Base-by-base conservation (phyloP, 2,113 vertebrate species). In the Spea multiplicata region DNA sequence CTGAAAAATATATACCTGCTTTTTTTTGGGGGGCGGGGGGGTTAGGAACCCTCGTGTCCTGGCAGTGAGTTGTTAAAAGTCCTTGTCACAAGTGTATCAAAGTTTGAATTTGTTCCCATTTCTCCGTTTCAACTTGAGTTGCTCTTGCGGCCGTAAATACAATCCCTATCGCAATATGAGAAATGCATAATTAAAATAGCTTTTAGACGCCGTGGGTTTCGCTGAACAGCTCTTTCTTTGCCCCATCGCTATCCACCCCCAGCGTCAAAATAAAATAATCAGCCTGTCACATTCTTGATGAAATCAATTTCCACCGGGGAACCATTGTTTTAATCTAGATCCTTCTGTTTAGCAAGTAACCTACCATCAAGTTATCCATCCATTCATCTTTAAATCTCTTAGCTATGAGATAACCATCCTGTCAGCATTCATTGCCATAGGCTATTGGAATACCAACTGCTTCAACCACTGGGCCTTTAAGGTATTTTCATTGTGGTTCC, bases 1-100 rank as follows among this genome's bases (percentile, higher is more conserved):
- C 71, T 73, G 46, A 65, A 66, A 80, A 73, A 46, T 53, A 80
- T 61, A 62, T 74, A 68, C 71, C 78, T 78, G 69, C 71, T 59
- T 59, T 59, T 59, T 0, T 13, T 59, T 10, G 14, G 5, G 49
- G 66, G 66, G 55, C 8, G 5, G 49, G 30, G 30, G 30, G 30
- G 30, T 1, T 30, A 1, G 30, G 30, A 30, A 30, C 14, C 68
- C 64, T 13, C 14, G 48, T 71, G 68, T 78, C 69, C 50, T 52
- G 66, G 4, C 57, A 70, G 52, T 48, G 66, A 71, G 55, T 52
- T 67, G 52, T 73, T 80, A 67, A 46, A 80, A 61, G n/a, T 68
- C 71, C 12, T 5, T 66, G 65, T 74, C 71, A 68, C 30, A 61
- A 49, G 30, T 14, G 50, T 48, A 74, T 61, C 65, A 61, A 67